Conservation (phyloP, 2,113 vertebrate genomes). For the Meles meles region DNA sequence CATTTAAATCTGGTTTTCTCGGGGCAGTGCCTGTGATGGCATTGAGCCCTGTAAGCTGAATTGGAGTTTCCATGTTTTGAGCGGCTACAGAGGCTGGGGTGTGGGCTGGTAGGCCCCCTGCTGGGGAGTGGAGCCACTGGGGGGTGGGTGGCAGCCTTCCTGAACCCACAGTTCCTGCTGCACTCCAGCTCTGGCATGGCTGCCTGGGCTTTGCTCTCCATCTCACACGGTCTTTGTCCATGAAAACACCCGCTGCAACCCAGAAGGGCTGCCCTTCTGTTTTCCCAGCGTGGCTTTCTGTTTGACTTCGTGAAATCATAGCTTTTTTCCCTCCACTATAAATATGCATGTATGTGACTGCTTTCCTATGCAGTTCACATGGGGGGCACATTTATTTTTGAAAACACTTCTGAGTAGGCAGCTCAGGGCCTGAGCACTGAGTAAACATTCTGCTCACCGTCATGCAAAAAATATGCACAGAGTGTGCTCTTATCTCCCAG, state of each 20-base stretch:
- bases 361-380: neutral
- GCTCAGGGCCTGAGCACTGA: neutral
- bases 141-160: fast-evolving
- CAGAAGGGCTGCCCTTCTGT: neutral
- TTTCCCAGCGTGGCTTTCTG: neutral
- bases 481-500: neutral
- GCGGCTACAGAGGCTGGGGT: too few species aligned
- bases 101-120: fast-evolving
- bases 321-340: neutral
- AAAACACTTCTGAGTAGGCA: neutral
- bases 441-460: neutral
- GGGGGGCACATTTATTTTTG: neutral
- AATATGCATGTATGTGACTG: fast-evolving
- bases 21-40: fast-evolving
- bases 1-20: neutral
- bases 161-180: too few species aligned
- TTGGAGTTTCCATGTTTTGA: fast-evolving
- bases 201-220: neutral
- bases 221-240: neutral
- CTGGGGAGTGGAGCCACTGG: fast-evolving
- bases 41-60: fast-evolving
- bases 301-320: neutral
- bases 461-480: neutral
- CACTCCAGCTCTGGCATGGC: fast-evolving
- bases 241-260: fast-evolving